These are phyloP conservation scores for Colletes gigas DNA, from an alignment of 1,140 invertebrate species.

Conservation along the genomic window DNA sequence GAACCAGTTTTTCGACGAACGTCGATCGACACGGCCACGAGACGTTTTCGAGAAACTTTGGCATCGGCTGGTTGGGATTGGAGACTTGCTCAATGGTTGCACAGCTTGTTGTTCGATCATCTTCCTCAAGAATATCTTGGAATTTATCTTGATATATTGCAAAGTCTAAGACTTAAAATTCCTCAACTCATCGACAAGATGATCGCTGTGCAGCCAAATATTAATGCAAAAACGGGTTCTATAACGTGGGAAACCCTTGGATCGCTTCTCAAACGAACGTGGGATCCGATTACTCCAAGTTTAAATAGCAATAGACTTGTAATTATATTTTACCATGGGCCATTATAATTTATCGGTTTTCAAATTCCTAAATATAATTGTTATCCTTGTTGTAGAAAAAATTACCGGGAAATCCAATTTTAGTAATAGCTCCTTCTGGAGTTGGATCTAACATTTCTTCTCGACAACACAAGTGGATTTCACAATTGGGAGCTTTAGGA, in stretches of 20 bases:
- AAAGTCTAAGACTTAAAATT: slow-evolving; percentile 88
- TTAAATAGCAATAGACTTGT: slow-evolving; percentile 84
- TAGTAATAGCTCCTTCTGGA: slow-evolving; percentile 85
- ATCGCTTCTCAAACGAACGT: slow-evolving; percentile 87
- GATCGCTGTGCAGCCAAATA: slow-evolving; percentile 81
- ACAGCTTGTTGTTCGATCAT: slow-evolving; percentile 87
- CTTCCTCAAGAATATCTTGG: slow-evolving; percentile 86
- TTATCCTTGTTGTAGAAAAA: slow-evolving; percentile 82
- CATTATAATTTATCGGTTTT: neutral
- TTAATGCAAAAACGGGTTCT: slow-evolving; percentile 74
- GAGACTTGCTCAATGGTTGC: slow-evolving; percentile 89
- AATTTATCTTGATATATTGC: slow-evolving; percentile 90
- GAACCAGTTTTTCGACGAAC: slow-evolving; percentile 87
- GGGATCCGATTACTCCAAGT: slow-evolving; percentile 86
- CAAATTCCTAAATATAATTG: slow-evolving; percentile 3
- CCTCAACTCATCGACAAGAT: slow-evolving; percentile 90
- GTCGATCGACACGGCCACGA: slow-evolving; percentile 87
- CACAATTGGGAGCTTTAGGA: slow-evolving; percentile 85
- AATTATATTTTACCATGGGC: slow-evolving; percentile 58
- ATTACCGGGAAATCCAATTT: slow-evolving; percentile 87
- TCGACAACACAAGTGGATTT: slow-evolving; percentile 87
- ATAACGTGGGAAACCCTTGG: slow-evolving; percentile 84
- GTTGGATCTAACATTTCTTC: slow-evolving; percentile 79
- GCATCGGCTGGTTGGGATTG: slow-evolving; percentile 87
- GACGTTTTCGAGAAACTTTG: slow-evolving; percentile 85